These are phyloP conservation scores for Brachymystax lenok DNA, from an alignment of 2,797 vertebrate genomes.

Conservation along the genomic window DNA sequence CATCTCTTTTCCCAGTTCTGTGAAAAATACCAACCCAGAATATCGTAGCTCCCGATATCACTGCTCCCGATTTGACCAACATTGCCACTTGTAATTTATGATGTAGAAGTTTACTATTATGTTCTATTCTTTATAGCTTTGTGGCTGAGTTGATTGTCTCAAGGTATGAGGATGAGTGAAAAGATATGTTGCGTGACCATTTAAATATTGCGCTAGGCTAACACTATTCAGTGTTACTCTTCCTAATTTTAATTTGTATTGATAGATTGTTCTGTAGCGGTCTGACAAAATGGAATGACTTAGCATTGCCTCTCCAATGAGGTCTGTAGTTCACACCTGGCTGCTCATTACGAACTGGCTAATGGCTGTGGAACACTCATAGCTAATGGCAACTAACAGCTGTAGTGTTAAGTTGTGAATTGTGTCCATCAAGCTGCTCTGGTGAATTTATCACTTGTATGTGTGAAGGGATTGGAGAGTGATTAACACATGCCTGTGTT, in stretches of 20 bases:
- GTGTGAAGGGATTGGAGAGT: background rate
- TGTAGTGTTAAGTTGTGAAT: background rate
- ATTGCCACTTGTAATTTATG: slow-evolving; percentile 5
- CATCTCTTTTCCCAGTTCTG: slow-evolving; percentile 27
- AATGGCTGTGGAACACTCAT: background rate
- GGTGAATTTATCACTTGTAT: slow-evolving; percentile 1
- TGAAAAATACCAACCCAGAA: slow-evolving; percentile 1
- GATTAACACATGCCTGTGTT: background rate
- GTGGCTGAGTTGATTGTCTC: background rate
- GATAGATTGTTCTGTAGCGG: background rate
- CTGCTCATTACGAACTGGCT: background rate
- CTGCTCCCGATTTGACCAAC: background rate
- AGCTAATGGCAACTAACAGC: slow-evolving; percentile 5
- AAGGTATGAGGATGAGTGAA: background rate
- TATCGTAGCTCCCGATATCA: background rate
- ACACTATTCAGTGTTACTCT: background rate
- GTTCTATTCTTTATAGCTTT: background rate
- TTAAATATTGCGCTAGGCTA: background rate
- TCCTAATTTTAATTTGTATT: background rate
- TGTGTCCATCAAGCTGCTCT: background rate
- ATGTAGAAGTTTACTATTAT: background rate
- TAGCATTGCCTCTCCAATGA: background rate
- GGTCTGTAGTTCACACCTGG: slow-evolving; percentile 4
- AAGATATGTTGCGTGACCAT: background rate
- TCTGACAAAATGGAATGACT: background rate